Evolutionary conservation across 1,140 invertebrate species (phyloP).

Genomic region (Melipona quadrifasciata): DNA sequence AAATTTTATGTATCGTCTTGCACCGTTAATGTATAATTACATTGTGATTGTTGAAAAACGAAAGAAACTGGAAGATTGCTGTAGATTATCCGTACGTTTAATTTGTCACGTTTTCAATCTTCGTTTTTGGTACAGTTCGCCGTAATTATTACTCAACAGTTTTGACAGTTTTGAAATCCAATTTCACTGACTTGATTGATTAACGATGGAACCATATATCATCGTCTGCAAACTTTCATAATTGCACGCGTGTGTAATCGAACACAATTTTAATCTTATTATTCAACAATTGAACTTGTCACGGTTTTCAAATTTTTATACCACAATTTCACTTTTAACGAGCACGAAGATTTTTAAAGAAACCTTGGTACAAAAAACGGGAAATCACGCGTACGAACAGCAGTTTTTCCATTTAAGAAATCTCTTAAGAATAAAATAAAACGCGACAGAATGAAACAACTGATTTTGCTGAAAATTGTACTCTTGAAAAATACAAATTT

Average conservation of each 20-base stretch:
- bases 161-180: neutral
- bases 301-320: neutral
- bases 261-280: neutral
- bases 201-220: neutral
- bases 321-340: no score
- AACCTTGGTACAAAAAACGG: no score
- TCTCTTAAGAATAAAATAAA: neutral
- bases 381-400: neutral
- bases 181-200: slow-evolving; percentile 3
- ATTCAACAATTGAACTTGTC: neutral
- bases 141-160: neutral
- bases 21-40: no score
- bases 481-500: neutral
- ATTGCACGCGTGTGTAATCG: neutral
- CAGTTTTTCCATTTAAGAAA: neutral
- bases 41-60: no score
- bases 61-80: no score
- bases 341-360: neutral
- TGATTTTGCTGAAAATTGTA: neutral
- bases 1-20: no score
- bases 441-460: neutral
- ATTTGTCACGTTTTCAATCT: neutral
- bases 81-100: neutral
- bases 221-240: neutral
- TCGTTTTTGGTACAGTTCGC: neutral